Percentiles rank a stretch among this genome's conserved stretches.
Conservation (phyloP, 1,140 invertebrate species). For the Ceratina japonica region DNA sequence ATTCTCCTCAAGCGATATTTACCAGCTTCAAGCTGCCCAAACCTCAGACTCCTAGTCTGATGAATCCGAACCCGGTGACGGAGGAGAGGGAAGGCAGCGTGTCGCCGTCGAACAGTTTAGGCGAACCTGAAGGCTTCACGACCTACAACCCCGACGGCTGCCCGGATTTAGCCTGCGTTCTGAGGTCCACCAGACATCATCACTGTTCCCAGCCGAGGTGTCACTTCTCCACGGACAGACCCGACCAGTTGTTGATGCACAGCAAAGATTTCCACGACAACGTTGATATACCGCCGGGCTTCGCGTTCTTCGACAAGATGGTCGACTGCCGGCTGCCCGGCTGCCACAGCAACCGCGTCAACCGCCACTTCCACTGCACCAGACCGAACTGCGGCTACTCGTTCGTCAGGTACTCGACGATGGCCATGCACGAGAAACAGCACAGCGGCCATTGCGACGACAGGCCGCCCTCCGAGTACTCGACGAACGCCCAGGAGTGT, state of each 20-base stretch:
- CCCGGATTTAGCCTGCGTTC: slow-evolving; percentile 83
- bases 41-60: slow-evolving; percentile 77
- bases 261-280: slow-evolving; percentile 91
- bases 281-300: slow-evolving; percentile 89
- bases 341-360: slow-evolving; percentile 86
- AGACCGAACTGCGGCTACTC: slow-evolving; percentile 87
- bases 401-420: slow-evolving; percentile 87
- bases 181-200: slow-evolving; percentile 82
- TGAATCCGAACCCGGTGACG: slow-evolving; percentile 65
- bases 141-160: slow-evolving; percentile 82
- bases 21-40: slow-evolving; percentile 95
- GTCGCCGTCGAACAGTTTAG: slow-evolving; percentile 73
- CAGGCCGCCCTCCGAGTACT: slow-evolving; percentile 49
- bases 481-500: slow-evolving; percentile 58
- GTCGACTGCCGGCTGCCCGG: slow-evolving; percentile 86
- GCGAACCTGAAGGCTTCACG: slow-evolving; percentile 80
- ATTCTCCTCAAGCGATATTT: slow-evolving; percentile 93
- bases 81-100: slow-evolving; percentile 79
- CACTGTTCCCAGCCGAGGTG: slow-evolving; percentile 89
- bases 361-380: slow-evolving; percentile 89
- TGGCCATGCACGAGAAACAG: slow-evolving; percentile 86
- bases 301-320: slow-evolving; percentile 89
- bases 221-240: slow-evolving; percentile 83
- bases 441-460: slow-evolving; percentile 70
- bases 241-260: slow-evolving; percentile 86